These are phyloP conservation scores for Thunnus maccoyii DNA, from an alignment of 2,113 vertebrate genomes.

Conservation along the genomic window DNA sequence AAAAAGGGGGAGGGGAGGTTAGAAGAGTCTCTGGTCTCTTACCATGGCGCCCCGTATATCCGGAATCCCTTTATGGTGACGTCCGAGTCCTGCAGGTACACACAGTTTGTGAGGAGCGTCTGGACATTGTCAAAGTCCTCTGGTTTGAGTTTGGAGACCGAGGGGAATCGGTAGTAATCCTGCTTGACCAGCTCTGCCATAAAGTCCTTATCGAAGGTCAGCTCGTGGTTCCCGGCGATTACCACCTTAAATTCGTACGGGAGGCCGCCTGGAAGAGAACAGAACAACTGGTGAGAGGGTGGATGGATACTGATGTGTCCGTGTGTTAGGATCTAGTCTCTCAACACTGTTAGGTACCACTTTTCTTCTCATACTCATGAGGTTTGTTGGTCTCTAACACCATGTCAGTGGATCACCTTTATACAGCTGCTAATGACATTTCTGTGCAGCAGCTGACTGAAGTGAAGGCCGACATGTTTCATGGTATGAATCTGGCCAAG, in stretches of 20 bases:
- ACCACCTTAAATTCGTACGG: slow-evolving; percentile 99
- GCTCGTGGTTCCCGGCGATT: slow-evolving; percentile 99
- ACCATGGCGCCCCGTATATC: slow-evolving; percentile 98
- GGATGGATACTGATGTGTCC: no score
- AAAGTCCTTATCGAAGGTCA: slow-evolving; percentile 99
- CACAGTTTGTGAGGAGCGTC: slow-evolving; percentile 97
- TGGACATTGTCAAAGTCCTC: slow-evolving; percentile 99
- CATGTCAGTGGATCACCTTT: no score
- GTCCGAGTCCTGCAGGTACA: slow-evolving; percentile 99
- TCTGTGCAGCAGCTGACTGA: not conserved
- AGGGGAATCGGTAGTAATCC: slow-evolving; percentile 99
- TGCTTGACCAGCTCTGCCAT: slow-evolving; percentile 99
- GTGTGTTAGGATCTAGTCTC: no score
- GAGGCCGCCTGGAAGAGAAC: slow-evolving; percentile 88
- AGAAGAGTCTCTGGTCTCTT: slow-evolving; percentile 65
- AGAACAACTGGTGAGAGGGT: not conserved
- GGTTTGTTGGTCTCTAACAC: no score
- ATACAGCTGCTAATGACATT: no score
- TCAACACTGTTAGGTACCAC: no score
- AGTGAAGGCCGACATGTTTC: no score
- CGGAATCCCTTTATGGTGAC: slow-evolving; percentile 98
- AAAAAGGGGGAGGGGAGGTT: not conserved
- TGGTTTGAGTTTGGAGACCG: slow-evolving; percentile 99
- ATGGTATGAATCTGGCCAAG: no score
- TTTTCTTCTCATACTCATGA: not conserved